Base-by-base conservation (phyloP, 2,113 vertebrate species). In the Spheniscus mendiculus region DNA sequence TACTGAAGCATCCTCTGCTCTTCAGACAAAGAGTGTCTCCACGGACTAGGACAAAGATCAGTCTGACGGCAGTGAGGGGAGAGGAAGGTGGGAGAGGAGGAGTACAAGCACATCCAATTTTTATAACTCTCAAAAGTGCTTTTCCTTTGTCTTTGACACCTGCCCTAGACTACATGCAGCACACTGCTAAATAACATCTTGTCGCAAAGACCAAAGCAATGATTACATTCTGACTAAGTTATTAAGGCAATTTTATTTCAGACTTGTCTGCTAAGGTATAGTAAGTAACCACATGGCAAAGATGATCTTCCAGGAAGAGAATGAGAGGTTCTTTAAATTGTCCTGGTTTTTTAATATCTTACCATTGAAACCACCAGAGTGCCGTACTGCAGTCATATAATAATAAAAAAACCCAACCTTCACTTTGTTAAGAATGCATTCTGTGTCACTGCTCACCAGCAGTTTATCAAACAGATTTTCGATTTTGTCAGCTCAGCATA, bases 401-500 rank as follows among this genome's bases (percentile, higher is more conserved):
- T 42, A 42, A 42, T 42, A 42, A 42, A 42, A 42, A 42, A 42
- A 15, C 42, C 42, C 42, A 42, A 15, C 42, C 42, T 45, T 71
- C n/a, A 47, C 32, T 77, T 66, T 72, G 45, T 74, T 87, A 83
- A 38, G 38, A 80, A 74, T 59, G 20, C 62, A 36, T 72, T 71
- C 9, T 6, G 29, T 84, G 72, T 80, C 50, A 59, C 55, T 65
- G 45, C n/a, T 80, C 55, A 80, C 56, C 47, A 40, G 78, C 62
- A 71, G 44, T 84, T 90, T 87, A 70, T 87, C 73, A 80, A 80
- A 83, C 44, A 74, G 56, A 61, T 80, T 86, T 84, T 80, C 56
- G 4, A 4, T 27, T 76, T 87, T 79, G 32, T 69, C 73, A 85
- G 52, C 8, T 72, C 93, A 80, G 66, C 34, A 65, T 19, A 94